These are phyloP conservation scores for Cynopterus brachyotis DNA, from an alignment of 2,113 vertebrate species.

Conservation along the genomic window DNA sequence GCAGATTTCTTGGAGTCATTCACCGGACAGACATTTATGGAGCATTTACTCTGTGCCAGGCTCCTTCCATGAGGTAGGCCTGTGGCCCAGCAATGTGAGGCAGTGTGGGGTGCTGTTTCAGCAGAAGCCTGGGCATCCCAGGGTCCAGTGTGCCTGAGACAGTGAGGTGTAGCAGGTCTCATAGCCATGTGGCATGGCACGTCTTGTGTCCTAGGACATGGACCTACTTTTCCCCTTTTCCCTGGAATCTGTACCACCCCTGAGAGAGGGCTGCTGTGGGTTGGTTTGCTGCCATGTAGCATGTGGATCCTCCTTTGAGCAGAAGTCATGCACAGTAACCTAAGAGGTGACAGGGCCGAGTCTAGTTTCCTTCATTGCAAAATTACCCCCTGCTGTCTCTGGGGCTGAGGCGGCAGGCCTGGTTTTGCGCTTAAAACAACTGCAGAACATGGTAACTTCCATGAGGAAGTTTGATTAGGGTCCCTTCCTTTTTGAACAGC, in stretches of 20 bases:
- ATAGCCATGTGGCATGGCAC: background rate
- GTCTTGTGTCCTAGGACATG: background rate
- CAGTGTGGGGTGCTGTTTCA: background rate
- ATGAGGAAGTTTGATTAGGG: background rate
- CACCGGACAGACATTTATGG: background rate
- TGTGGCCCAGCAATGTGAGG: background rate
- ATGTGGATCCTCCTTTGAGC: background rate
- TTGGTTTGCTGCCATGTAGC: background rate
- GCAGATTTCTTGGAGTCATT: background rate
- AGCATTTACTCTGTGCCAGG: background rate
- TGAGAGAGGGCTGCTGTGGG: background rate
- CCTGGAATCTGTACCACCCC: too few species aligned
- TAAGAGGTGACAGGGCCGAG: background rate
- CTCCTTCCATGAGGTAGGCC: accelerated
- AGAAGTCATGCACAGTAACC: background rate
- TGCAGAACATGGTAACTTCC: background rate
- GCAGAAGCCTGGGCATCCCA: background rate
- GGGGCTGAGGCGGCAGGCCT: background rate
- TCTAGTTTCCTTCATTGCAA: background rate
- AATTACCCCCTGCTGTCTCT: background rate
- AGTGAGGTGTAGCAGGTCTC: background rate
- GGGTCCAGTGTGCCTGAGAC: background rate
- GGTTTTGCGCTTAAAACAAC: background rate
- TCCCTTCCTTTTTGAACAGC: background rate
- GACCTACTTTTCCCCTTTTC: background rate